Evolutionary conservation across 2,797 vertebrate species (phyloP), one percentile per base, ranked within the genome.

Genomic region (Mus caroli): DNA sequence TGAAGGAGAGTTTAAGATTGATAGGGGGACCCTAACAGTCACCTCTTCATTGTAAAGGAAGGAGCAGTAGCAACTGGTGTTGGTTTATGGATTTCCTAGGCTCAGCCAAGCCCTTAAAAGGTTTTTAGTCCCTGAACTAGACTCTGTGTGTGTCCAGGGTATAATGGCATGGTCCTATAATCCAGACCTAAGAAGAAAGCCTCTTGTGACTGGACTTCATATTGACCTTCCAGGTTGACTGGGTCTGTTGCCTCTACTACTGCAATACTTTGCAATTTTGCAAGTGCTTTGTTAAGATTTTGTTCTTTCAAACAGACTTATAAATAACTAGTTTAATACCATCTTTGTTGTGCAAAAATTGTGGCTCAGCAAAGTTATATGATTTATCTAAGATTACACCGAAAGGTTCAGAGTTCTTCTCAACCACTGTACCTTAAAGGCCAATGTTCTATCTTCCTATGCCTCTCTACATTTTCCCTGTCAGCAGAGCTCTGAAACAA

Each of bases 161-260:
- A 94, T 62, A 40, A 80, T 94, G 83, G 26, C 83, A 90, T 24
- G 50, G 52, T 71, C 80, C 71, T 17, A 26, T 89, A 95, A 91
- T 77, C 90, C 94, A 96, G 87, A 90, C 95, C 96, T 97, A 76
- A 93, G 96, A 97, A 98, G 96, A 97, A 91, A 93, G 56, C 89
- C 94, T 95, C 31, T 97, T 93, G n/a, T 90, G 60, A 89, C 69
- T 56, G 56, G 50, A 71, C 84, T 88, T 56, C 6, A 46, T n/a
- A 7, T 80, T 60, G 54, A 28, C 58, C 84, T 79, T 94, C 75
- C 24, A 96, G 79, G 37, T 67, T 90, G 84, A 62, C 73, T 75
- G 67, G n/a, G 60, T 78, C 93, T 22, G 37, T 94, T 67, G 84
- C 95, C 90, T 95, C 93, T 77, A 94, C 91, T 95, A 43, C 52